phyloP scores from a whole-genome alignment of 2,113 vertebrate species.

The Bufo gargarizans region DNA sequence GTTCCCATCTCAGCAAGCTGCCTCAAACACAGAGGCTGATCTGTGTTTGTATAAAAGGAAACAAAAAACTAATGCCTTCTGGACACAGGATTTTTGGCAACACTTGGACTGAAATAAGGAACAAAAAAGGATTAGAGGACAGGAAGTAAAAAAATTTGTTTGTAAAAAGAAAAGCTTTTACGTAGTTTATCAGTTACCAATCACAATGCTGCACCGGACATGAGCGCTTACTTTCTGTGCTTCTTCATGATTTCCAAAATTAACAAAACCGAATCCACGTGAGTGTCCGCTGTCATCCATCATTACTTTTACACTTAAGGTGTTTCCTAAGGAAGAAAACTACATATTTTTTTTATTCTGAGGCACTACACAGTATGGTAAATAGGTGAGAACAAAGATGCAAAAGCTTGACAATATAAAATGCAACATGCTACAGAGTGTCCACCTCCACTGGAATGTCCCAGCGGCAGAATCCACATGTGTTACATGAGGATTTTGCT shows the following conservation, averaged over 20 bases:
- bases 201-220: too few relatives aligned
- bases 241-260: conserved; percentile 91
- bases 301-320: conserved; percentile 93
- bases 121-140: neutral
- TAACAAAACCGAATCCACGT: conserved; percentile 93
- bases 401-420: neutral
- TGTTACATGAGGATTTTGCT: too few relatives aligned
- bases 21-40: neutral
- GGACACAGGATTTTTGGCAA: too few relatives aligned
- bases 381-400: neutral
- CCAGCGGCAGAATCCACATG: too few relatives aligned
- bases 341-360: neutral
- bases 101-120: neutral
- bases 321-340: conserved; percentile 79
- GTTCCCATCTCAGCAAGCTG: neutral
- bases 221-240: conserved; percentile 84
- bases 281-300: conserved; percentile 81
- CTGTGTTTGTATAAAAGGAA: neutral
- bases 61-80: too few relatives aligned
- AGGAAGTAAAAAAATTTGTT: neutral
- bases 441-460: too few relatives aligned
- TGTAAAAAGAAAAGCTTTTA: neutral
- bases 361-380: neutral
- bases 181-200: too few relatives aligned
- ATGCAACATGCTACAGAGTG: too few relatives aligned